Evolutionary conservation across 2,888 invertebrate species (phyloP).

Genomic region (Axea sp.): DNA sequence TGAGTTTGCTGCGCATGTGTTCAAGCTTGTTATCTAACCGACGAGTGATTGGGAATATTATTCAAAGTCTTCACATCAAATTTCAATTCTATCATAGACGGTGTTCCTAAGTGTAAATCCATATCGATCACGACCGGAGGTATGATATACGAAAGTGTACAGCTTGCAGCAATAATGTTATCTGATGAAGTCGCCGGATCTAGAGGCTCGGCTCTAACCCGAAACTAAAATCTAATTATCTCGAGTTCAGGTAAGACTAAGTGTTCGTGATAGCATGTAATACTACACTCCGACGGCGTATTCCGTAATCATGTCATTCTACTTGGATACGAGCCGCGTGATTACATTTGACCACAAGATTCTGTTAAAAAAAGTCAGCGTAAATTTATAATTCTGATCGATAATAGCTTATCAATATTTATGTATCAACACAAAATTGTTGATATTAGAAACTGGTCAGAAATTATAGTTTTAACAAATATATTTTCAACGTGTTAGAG

Average conservation of each 20-base stretch:
- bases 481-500: too few species aligned
- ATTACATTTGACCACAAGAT: conserved; percentile 45
- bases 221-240: conserved; percentile 59
- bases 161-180: conserved; percentile 58
- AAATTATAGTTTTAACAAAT: too few species aligned
- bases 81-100: conserved; percentile 35
- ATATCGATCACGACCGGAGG: conserved; percentile 41
- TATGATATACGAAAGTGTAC: conserved; percentile 54
- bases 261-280: conserved; percentile 56
- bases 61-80: conserved; percentile 35
- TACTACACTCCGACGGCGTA: conserved; percentile 36
- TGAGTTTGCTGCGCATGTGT: too few species aligned
- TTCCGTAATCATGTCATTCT: conserved; percentile 57
- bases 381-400: too few species aligned
- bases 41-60: conserved; percentile 23
- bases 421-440: too few species aligned
- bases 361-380: too few species aligned
- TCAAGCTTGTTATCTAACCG: background rate
- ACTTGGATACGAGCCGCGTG: conserved; percentile 39
- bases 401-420: too few species aligned
- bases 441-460: too few species aligned
- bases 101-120: conserved; percentile 38
- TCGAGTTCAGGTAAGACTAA: conserved; percentile 56
- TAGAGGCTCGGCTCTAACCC: conserved; percentile 41
- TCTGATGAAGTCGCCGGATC: conserved; percentile 56